Conservation (phyloP, 1,140 invertebrate species). For the Daktulosphaira vitifoliae region DNA sequence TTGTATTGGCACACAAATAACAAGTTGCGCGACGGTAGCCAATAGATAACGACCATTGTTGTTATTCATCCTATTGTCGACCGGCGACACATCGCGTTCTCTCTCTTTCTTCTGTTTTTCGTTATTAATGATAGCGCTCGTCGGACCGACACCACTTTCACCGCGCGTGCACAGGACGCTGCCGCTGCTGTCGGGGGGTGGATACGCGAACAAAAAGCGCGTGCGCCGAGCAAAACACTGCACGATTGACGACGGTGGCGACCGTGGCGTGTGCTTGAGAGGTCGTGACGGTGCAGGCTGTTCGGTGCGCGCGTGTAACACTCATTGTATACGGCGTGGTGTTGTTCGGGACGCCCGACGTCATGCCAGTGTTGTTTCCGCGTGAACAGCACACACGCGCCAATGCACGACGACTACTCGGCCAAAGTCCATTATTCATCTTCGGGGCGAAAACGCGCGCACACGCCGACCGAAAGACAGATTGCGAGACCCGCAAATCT, state of each 20-base stretch:
- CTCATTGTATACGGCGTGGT: no score
- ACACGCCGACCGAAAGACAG: background rate
- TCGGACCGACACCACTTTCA: background rate
- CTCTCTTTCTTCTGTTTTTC: background rate
- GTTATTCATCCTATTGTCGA: slow-evolving; percentile 7
- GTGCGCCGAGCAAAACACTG: slow-evolving; percentile 18
- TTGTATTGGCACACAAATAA: background rate
- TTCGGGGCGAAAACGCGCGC: background rate
- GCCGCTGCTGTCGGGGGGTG: background rate
- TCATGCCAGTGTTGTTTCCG: background rate
- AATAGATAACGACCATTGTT: slow-evolving; percentile 14
- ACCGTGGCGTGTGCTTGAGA: slow-evolving; percentile 19
- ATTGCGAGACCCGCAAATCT: no score
- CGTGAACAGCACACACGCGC: background rate
- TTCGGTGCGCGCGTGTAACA: background rate
- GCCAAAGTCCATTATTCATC: background rate
- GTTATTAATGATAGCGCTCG: slow-evolving; percentile 10
- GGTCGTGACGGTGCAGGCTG: slow-evolving; percentile 18
- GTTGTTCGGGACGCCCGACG: no score
- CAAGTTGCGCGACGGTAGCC: background rate
- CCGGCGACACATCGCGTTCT: background rate
- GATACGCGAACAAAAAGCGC: background rate
- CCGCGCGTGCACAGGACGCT: background rate
- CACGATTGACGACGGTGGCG: no score
- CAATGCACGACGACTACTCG: background rate